Evolutionary conservation across 2,888 invertebrate genomes (phyloP).

Genomic region (Onchidella celtica): DNA sequence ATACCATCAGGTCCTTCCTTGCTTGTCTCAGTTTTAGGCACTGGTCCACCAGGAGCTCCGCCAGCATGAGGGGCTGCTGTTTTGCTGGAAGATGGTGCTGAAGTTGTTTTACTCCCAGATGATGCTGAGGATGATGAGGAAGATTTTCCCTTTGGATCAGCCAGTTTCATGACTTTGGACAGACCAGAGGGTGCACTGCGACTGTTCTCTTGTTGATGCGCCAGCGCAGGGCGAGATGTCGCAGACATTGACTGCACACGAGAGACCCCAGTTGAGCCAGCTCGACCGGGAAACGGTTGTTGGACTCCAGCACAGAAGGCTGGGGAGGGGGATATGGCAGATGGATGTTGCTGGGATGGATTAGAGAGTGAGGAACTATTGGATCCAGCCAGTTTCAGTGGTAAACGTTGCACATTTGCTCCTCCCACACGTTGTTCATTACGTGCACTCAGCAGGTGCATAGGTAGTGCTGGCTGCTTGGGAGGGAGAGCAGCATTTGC

Average conservation of each 20-base stretch:
- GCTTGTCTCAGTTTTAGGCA: constrained; percentile 8
- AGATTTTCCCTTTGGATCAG: constrained; percentile 64
- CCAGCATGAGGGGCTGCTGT: constrained; percentile 20
- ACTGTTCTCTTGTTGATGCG: constrained; percentile 54
- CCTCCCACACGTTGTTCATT: constrained; percentile 87
- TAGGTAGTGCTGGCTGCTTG: constrained; percentile 82
- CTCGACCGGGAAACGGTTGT: constrained; percentile 51
- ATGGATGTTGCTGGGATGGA: constrained; percentile 34
- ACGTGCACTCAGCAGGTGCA: constrained; percentile 88
- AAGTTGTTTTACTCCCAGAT: background rate
- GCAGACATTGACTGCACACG: constrained; percentile 49
- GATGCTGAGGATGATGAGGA: background rate
- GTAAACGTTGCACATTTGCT: constrained; percentile 92
- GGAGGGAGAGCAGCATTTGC: background rate
- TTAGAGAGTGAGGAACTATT: constrained; percentile 31
- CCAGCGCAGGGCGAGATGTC: constrained; percentile 41
- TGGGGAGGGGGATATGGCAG: background rate
- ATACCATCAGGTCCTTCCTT: constrained; percentile 39
- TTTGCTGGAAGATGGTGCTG: constrained; percentile 6
- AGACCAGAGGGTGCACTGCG: constrained; percentile 57
- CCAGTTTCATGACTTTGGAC: constrained; percentile 67
- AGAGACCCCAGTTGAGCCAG: constrained; percentile 17
- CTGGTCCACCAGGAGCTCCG: constrained; percentile 26
- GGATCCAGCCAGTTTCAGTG: constrained; percentile 85
- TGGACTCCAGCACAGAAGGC: constrained; percentile 35